Evolutionary conservation across 2,797 vertebrate species (phyloP).

Genomic region (Bovichtus variegatus): DNA sequence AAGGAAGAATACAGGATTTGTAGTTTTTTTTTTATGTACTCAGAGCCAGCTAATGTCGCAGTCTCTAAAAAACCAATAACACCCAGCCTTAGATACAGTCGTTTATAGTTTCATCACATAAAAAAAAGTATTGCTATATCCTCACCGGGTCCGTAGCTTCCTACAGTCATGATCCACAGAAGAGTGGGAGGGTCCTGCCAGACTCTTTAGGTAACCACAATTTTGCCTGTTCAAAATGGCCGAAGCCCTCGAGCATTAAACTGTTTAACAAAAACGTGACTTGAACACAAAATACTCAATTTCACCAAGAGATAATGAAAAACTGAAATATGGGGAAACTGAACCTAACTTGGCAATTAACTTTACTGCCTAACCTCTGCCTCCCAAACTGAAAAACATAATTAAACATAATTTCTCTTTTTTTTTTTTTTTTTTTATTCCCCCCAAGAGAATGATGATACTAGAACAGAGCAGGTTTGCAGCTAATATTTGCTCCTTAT

Average conservation of each 20-base stretch:
- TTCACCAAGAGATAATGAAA: slow-evolving; percentile 19
- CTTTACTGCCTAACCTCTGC: background rate
- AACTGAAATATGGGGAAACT: background rate
- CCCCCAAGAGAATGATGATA: background rate
- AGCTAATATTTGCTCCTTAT: background rate
- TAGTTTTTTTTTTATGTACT: background rate
- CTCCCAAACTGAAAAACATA: background rate
- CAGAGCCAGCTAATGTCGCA: accelerated
- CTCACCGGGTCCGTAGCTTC: slow-evolving; percentile 84
- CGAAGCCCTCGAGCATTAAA: background rate
- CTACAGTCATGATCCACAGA: slow-evolving; percentile 77
- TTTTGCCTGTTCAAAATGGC: slow-evolving; percentile 74
- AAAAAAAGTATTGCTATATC: slow-evolving; percentile 11
- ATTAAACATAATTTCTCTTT: slow-evolving; percentile 3
- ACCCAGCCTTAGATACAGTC: accelerated
- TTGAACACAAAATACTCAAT: slow-evolving; percentile 3
- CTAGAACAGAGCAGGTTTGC: background rate
- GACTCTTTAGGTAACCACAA: slow-evolving; percentile 26
- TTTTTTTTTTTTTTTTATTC: background rate
- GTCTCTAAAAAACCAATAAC: background rate
- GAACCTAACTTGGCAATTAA: slow-evolving; percentile 20
- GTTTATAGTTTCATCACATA: background rate
- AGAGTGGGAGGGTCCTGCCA: slow-evolving; percentile 71
- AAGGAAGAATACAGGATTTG: background rate
- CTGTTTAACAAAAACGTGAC: slow-evolving; percentile 10